Conservation (phyloP, 2,797 vertebrate genomes). For the Schizopygopsis malacanthus region DNA sequence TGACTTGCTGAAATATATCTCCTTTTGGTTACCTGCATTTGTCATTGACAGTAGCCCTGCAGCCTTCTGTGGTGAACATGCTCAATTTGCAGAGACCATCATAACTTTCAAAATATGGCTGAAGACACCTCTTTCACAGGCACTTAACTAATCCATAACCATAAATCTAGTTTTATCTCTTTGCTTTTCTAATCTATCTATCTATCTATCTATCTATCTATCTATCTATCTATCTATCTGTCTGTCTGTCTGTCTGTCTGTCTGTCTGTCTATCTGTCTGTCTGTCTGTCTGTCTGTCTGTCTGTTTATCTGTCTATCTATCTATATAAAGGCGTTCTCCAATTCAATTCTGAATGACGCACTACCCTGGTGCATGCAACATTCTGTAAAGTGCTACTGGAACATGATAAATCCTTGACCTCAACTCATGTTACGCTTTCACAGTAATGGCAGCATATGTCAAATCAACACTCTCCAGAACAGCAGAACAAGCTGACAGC, state of each 20-base stretch:
- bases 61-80: background rate
- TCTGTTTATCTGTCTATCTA: background rate
- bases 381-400: conserved; percentile 5
- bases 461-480: conserved; percentile 9
- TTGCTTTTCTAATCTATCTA: background rate
- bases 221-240: too few relatives aligned
- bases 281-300: too few relatives aligned
- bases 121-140: background rate
- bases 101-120: conserved; percentile 1
- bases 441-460: background rate
- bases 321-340: background rate
- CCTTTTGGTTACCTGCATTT: background rate
- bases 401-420: conserved; percentile 25
- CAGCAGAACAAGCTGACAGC: conserved; percentile 9
- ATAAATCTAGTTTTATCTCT: background rate
- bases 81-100: conserved; percentile 12
- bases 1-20: background rate
- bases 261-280: too few relatives aligned
- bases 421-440: background rate
- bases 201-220: background rate
- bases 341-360: background rate
- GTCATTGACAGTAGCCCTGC: background rate
- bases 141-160: conserved; percentile 11
- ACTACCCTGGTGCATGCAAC: background rate
- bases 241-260: too few relatives aligned